Base-by-base conservation (phyloP, 2,797 vertebrate species). In the Trichosurus vulpecula region DNA sequence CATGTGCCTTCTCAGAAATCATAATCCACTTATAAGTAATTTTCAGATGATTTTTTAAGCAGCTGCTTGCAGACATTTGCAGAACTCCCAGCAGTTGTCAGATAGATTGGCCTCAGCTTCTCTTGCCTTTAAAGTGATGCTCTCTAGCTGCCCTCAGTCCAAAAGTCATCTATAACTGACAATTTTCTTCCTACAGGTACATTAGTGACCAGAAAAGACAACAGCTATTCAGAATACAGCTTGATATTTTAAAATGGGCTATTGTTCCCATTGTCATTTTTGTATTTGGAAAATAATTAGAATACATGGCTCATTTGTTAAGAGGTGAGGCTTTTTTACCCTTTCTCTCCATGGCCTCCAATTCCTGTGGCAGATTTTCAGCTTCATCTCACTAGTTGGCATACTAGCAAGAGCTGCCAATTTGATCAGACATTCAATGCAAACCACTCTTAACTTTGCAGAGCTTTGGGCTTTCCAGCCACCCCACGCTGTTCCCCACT, bases 21-120 rank as follows among this genome's bases (percentile, higher is more conserved):
- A 74, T 92, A 98, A 97, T 97, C 97, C 95, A 95, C 94, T 98
- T 97, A 95, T 93, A 98, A 97, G 74, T 96, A 29, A 2, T 97
- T 97, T 97, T 90, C 52, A 90, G 95, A 61, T 92, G 27, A 96
- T 81, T 81, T 47, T n/a, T 47, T 81, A 81, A 81, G 66, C 6
- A 81, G 66, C n/a, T 10, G n/a, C 66, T 47, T 81, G n/a, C 19
- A 81, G 66, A 81, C n/a, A 25, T 81, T 92, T 97, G 93, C 92
- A 97, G 87, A 95, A 96, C 54, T 97, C 92, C 25, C 57, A 97
- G 91, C 97, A 9, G n/a, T 47, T 47, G 94, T 96, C 96, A 95
- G 90, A 96, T 96, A 96, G n/a, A 47, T 81, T 74, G 61, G 16
- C 16, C 35, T 74, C 61, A 74, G 74, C 52, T 96, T 94, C 55